Base-by-base conservation (phyloP, 2,113 vertebrate species). In the Podarcis muralis region DNA sequence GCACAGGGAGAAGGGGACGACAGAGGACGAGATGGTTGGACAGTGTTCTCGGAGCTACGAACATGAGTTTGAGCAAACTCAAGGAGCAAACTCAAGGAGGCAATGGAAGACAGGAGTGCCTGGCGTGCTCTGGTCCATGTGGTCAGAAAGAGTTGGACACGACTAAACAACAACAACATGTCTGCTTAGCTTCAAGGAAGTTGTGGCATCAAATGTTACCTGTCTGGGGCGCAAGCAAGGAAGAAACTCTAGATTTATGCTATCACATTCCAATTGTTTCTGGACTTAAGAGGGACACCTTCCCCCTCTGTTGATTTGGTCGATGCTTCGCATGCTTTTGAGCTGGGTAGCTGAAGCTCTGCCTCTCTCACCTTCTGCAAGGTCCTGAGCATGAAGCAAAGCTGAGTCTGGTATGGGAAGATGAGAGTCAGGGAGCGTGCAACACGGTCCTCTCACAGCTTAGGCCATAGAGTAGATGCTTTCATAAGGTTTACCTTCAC, bases 301-400 rank as follows among this genome's bases (percentile, higher is more conserved):
- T 43, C 43, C 43, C 43, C 6, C 43, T 43, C 43, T 43, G 37
- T 35, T 87, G 35, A 83, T 3, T 27, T n/a, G 74, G 84, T 91
- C 79, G 30, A 5, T 43, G 1, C 11, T 37, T 90, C 87, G 87
- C 13, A 18, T 62, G 37, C 77, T 72, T 23, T 0, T n/a, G 32
- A 88, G 30, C 69, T 86, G 4, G 74, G 48, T 89, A 91, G 83
- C 91, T 92, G 83, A 80, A 93, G 93, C 88, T 93, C 74, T 6
- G 59, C 37, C 78, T 80, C 37, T 66, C 86, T 6, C 35, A 18
- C 5, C 79, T 62, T 35, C 3, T n/a, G 13, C 48, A 78, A 2
- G 22, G 25, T 48, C 23, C 27, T 81, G 30, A 12, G 30, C 13
- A 32, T 59, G 11, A 43, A 59, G 18, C 30, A 81, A 53, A 4